These are phyloP conservation scores for Astropecten irregularis DNA, from an alignment of 53 echinoderm and acorn worm genomes.

Conservation along the genomic window DNA sequence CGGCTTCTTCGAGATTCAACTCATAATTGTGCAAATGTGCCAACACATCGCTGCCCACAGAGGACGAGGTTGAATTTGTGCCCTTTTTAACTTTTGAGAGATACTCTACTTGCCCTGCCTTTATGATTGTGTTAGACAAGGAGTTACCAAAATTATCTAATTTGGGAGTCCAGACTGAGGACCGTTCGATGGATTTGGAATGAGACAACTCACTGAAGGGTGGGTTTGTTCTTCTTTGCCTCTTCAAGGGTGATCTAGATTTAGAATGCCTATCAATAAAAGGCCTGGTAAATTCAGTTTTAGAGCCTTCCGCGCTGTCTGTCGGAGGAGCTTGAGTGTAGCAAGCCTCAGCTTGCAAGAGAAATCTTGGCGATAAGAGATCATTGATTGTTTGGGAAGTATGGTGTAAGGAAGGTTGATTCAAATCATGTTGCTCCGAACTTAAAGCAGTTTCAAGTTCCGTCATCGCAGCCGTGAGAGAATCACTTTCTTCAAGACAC, in stretches of 20 bases:
- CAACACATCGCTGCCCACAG: neutral
- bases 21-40: constrained; percentile 13
- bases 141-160: constrained; percentile 24
- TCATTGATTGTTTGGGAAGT: constrained; percentile 38
- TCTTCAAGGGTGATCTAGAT: constrained; percentile 40
- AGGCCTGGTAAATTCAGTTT: neutral
- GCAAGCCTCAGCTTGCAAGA: constrained; percentile 26
- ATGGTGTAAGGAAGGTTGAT: neutral
- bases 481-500: constrained; percentile 34
- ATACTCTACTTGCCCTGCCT: constrained; percentile 35
- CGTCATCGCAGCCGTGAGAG: constrained; percentile 16
- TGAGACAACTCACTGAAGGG: neutral
- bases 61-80: neutral
- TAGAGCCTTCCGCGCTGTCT: neutral
- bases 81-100: constrained; percentile 24
- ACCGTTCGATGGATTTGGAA: neutral
- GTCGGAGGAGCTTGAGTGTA: neutral
- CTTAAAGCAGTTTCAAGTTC: constrained; percentile 30
- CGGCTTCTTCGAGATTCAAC: constrained; percentile 11
- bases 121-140: constrained; percentile 18
- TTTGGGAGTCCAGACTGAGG: constrained; percentile 18
- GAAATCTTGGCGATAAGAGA: constrained; percentile 29
- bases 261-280: constrained; percentile 44
- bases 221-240: constrained; percentile 5
- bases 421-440: neutral